Evolutionary conservation across 1,140 invertebrate species (phyloP), one percentile per base, ranked within the genome.

Genomic region (Neodiprion pinetum): DNA sequence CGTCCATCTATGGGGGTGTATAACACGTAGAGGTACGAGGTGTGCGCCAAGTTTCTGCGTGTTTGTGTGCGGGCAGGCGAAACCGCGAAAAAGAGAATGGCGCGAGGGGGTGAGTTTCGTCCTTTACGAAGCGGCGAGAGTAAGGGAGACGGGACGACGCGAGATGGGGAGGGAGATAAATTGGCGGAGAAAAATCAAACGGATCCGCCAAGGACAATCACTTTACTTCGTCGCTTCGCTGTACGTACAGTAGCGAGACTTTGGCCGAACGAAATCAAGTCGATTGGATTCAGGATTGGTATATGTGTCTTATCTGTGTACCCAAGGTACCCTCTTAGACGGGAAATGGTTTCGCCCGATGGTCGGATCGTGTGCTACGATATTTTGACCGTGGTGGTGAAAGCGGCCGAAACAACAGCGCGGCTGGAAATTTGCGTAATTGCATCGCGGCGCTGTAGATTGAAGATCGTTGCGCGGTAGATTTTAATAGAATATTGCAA

Each of bases 141-240:
- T 14, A 61, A 61, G 11, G 8, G 53, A 40, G 28, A 5, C 28
- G 28, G 5, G 28, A 2, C 28, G 28, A 40, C 28, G 5, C 2
- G 28, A 40, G 50, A 53, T 14, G 17, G 17, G 28, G 28, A 5
- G 28, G 28, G 28, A 61, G 53, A 61, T 17, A 17, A 17, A 61
- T 17, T 12, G n/a, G 53, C 53, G 53, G 53, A 17, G 53, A 61
- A 61, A 61, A 61, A 61, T 61, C 53, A 61, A 61, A 61, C 53
- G 11, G 53, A 61, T 61, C 53, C 53, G 53, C 53, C 5, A 9
- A 5, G 53, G 53, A 61, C 53, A 61, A 61, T 61, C 53, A 61
- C 53, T 61, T 61, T 61, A 61, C 53, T 61, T 61, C 53, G 53
- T 61, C 53, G 53, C 53, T 61, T 61, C n/a, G 53, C 53, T 17